Evolutionary conservation across 1,140 invertebrate species (phyloP).

Genomic region (Panagrolaimus sp.): DNA sequence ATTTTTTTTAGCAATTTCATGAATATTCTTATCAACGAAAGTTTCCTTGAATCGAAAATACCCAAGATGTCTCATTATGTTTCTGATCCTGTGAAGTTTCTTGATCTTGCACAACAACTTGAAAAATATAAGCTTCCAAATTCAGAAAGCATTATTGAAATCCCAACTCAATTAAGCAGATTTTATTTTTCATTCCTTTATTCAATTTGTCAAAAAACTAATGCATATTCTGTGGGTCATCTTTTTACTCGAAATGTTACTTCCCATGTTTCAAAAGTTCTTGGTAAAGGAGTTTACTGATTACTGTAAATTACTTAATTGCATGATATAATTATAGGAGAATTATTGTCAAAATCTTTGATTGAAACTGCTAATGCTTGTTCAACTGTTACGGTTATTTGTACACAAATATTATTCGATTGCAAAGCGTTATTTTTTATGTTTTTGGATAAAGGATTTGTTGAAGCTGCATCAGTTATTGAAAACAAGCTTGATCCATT

Average conservation of each 20-base stretch:
- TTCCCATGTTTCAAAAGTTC: conserved; percentile 27
- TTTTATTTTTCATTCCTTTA: conserved; percentile 36
- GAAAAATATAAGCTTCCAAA: conserved; percentile 18
- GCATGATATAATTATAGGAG: conserved; percentile 11
- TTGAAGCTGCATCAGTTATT: conserved; percentile 28
- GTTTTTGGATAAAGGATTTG: conserved; percentile 36
- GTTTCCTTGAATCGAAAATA: conserved; percentile 12
- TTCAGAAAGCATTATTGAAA: conserved; percentile 18
- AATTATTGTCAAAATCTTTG: conserved; percentile 20
- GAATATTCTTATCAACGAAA: conserved; percentile 34
- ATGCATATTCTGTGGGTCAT: conserved; percentile 39
- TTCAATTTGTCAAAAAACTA: conserved; percentile 35
- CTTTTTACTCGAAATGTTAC: conserved; percentile 41
- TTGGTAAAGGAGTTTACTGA: conserved; percentile 15
- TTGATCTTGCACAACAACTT: conserved; percentile 4
- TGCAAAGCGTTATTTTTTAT: conserved; percentile 33
- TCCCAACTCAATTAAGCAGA: conserved; percentile 19
- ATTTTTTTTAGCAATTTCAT: conserved; percentile 38
- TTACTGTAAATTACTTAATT: background rate
- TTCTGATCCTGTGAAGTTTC: background rate
- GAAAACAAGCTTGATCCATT: conserved; percentile 40
- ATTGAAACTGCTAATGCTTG: conserved; percentile 18
- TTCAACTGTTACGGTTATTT: conserved; percentile 18
- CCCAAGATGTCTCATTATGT: background rate
- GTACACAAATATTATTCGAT: conserved; percentile 38